Percentiles rank a stretch among this genome's conserved stretches.
Evolutionary conservation across 1,140 invertebrate species (phyloP).

Genomic region (Leguminivora glycinivorella): DNA sequence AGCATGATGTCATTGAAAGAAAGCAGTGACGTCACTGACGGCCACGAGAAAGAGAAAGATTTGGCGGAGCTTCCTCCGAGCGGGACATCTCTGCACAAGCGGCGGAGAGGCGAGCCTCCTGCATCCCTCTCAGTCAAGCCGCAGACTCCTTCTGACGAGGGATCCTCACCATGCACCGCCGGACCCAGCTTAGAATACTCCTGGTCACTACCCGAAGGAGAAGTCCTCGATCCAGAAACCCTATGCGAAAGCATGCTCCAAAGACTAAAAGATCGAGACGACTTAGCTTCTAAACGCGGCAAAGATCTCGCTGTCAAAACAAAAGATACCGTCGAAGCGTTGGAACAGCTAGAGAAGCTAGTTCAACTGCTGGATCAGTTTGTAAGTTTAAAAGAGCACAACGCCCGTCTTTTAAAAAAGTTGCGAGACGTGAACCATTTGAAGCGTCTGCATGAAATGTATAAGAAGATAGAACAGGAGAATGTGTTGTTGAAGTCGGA

Average conservation of each 20-base stretch:
- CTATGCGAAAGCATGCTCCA: constrained; percentile 68
- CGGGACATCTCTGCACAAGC: constrained; percentile 66
- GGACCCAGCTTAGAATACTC: constrained; percentile 56
- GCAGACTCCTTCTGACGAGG: constrained; percentile 66
- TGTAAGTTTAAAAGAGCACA: constrained; percentile 85
- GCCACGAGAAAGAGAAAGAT: constrained; percentile 51
- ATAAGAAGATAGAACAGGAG: constrained; percentile 72
- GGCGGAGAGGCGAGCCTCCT: constrained; percentile 66
- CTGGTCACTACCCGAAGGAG: constrained; percentile 49
- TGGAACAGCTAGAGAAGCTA: constrained; percentile 88
- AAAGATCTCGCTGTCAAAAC: constrained; percentile 70
- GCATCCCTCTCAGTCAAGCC: constrained; percentile 65
- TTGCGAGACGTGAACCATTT: constrained; percentile 87
- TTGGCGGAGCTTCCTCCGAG: constrained; percentile 61
- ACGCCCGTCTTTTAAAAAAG: constrained; percentile 83
- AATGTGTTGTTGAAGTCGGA: constrained; percentile 63
- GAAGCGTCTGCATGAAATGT: constrained; percentile 82
- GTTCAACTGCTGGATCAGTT: constrained; percentile 88
- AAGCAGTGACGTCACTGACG: constrained; percentile 54
- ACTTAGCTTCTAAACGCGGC: constrained; percentile 62
- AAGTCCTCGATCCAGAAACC: constrained; percentile 50
- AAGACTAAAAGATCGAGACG: constrained; percentile 60
- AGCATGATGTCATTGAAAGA: constrained; percentile 66
- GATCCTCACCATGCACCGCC: constrained; percentile 66
- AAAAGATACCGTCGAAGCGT: constrained; percentile 79